These are phyloP conservation scores for Etheostoma spectabile DNA, from an alignment of 2,113 vertebrate species.

Conservation along the genomic window DNA sequence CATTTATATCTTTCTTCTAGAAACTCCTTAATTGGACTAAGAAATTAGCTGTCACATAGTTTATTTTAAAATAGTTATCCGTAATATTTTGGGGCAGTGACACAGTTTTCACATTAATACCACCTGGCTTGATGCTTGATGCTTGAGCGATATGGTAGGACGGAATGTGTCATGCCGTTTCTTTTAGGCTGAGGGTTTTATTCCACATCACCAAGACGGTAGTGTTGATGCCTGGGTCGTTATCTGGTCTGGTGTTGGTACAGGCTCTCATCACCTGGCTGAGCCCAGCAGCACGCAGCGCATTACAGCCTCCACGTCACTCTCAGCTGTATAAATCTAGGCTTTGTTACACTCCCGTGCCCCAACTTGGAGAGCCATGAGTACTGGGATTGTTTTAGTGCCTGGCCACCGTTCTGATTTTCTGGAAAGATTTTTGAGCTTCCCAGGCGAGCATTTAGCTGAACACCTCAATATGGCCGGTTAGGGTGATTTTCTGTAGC, in stretches of 20 bases:
- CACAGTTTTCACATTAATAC: neutral
- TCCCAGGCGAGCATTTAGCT: neutral
- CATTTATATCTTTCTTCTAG: neutral
- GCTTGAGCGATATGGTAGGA: neutral
- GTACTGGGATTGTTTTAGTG: conserved; percentile 41
- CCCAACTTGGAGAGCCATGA: conserved; percentile 16
- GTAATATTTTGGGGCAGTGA: neutral
- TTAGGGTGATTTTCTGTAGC: neutral
- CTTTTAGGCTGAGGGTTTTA: neutral
- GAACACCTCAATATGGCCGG: neutral
- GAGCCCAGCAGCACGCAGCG: conserved; percentile 31
- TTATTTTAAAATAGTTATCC: neutral
- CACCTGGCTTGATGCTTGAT: neutral
- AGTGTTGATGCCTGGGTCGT: conserved; percentile 2
- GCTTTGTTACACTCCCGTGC: conserved; percentile 36
- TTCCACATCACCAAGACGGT: conserved; percentile 12
- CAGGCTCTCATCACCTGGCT: conserved; percentile 28
- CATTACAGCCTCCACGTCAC: conserved; percentile 39
- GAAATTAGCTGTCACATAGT: neutral
- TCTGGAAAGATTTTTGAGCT: conserved; percentile 17
- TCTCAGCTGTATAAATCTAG: conserved; percentile 30
- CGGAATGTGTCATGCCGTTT: conserved; percentile 8
- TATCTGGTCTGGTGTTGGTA: conserved; percentile 26
- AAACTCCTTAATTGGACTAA: neutral
- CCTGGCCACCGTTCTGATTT: conserved; percentile 29